Evolutionary conservation across 1,140 invertebrate species (phyloP), one percentile per base, ranked within the genome.

Genomic region (Habropoda laboriosa): DNA sequence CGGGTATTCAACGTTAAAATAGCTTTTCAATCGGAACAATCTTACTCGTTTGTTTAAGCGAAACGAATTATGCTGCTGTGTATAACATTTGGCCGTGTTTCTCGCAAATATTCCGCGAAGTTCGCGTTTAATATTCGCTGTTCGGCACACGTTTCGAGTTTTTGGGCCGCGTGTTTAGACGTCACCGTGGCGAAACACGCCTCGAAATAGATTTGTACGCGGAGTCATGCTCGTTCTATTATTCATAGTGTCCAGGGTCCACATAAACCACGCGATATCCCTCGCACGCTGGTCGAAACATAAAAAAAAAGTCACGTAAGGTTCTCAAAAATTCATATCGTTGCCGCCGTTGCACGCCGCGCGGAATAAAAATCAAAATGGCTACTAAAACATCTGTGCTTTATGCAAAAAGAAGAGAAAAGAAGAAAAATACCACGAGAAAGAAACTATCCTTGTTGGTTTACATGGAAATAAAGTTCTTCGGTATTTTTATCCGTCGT

Each of bases 171-270:
- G n/a, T 16, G 18, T 35, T 42, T 21, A 40, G 49, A 40, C 18
- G 51, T 55, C 51, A n/a, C 8, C 4, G 49, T 0, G 3, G 10
- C n/a, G n/a, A n/a, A n/a, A n/a, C 12, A 51, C 18, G 6, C 6
- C 4, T 24, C 27, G 16, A n/a, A 45, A 60, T 47, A 12, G 30
- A 58, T 60, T 38, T 40, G 30, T 3, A 21, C 27, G 60, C 21
- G 16, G 12, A 64, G 49, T 45, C 73, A 53, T 55, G 73, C 13
- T 7, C 35, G 49, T 76, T 76, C 38, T 27, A 67, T 76, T 57
- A 55, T 76, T 57, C 40, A 42, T n/a, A 8, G 73, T 16, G 4
- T 35, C 38, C 12, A 42, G 40, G 27, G 40, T 24, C 49, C 42
- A 51, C 73, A 38, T 13, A 40, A 66, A 55, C 35, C 12, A 27